Percentiles rank a stretch among this genome's conserved stretches.
phyloP scores from a whole-genome alignment of 2,888 invertebrate genomes.

The Conus canariensis region DNA sequence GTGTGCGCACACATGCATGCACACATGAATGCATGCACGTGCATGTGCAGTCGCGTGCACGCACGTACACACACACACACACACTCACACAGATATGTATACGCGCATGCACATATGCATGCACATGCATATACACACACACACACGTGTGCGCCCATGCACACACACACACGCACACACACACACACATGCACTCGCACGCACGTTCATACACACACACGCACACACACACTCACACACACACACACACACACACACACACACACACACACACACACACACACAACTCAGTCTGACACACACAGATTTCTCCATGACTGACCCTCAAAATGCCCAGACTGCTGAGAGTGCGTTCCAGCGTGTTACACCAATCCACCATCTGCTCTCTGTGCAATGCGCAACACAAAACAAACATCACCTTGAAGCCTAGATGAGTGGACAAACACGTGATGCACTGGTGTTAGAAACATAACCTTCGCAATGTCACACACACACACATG shows the following conservation, averaged over 20 bases:
- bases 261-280: not conserved
- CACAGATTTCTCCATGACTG: not conserved
- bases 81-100: no score
- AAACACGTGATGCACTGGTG: no score
- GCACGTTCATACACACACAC: not conserved
- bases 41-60: no score
- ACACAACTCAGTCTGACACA: not conserved
- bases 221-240: not conserved
- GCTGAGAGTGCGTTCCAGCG: slow-evolving; percentile 63
- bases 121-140: no score
- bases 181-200: not conserved
- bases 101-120: no score
- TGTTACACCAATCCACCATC: slow-evolving; percentile 72
- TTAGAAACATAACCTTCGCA: no score
- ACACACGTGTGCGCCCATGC: no score
- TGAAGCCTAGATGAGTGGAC: no score
- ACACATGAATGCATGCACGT: no score
- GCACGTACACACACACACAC: no score
- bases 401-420: not conserved
- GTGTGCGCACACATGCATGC: not conserved
- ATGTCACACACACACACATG: no score
- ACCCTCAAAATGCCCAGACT: slow-evolving; percentile 67
- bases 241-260: not conserved
- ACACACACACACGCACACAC: no score
- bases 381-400: slow-evolving; percentile 55